Evolutionary conservation across 1,140 invertebrate species (phyloP).

Genomic region (Pseudomyrmex flavicornis): DNA sequence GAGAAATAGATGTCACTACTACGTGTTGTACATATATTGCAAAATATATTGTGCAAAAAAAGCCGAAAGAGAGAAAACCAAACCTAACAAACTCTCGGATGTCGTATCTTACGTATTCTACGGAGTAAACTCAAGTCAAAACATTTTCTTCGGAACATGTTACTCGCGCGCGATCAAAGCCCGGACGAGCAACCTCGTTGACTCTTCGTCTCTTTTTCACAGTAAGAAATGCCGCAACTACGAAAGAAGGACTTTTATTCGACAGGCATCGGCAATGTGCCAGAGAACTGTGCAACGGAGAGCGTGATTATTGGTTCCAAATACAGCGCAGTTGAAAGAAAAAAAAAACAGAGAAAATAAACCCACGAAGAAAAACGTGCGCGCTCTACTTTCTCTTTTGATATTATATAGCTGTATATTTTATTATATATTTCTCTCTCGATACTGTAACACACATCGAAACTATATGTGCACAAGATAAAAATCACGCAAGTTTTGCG

Average conservation of each 20-base stretch:
- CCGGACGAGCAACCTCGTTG: constrained; percentile 26
- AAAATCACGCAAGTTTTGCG: too few relatives aligned
- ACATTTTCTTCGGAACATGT: constrained; percentile 22
- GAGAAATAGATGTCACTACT: not conserved
- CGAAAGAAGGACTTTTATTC: constrained; percentile 40
- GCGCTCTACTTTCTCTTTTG: too few relatives aligned
- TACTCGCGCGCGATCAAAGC: constrained; percentile 30
- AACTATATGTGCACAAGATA: too few relatives aligned
- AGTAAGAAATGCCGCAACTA: constrained; percentile 5
- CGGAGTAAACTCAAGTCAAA: not conserved
- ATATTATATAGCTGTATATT: not conserved
- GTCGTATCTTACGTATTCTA: constrained; percentile 28
- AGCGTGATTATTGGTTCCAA: constrained; percentile 54
- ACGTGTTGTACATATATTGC: not conserved
- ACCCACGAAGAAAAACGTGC: not conserved
- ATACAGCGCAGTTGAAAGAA: constrained; percentile 19
- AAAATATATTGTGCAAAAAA: not conserved
- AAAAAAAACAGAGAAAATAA: not conserved
- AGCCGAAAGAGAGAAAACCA: not conserved
- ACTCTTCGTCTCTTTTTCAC: constrained; percentile 18
- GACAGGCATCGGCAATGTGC: constrained; percentile 33
- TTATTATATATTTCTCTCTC: not conserved
- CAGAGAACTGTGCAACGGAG: constrained; percentile 27
- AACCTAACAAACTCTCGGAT: constrained; percentile 3
- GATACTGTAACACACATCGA: too few relatives aligned